phyloP scores from a whole-genome alignment of 2,113 vertebrate genomes.

The Theristicus caerulescens region DNA sequence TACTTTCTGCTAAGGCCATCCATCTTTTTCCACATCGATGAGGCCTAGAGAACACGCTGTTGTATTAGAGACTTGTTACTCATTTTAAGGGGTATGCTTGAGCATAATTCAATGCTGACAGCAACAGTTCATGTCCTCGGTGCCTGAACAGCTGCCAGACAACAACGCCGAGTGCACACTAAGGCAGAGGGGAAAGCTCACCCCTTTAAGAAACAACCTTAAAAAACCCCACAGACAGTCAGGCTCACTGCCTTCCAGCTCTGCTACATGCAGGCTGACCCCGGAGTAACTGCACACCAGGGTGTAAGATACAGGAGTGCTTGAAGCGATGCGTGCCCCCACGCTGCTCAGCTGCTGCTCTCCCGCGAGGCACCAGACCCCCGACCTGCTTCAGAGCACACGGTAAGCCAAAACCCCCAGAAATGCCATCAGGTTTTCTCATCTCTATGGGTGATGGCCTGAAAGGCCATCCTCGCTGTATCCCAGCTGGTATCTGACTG shows the following conservation, averaged over 20 bases:
- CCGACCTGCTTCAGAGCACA: not conserved
- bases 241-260: not conserved
- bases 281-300: not conserved
- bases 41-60: not conserved
- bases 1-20: not conserved
- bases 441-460: not conserved
- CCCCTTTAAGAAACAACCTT: fast-evolving
- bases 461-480: not conserved
- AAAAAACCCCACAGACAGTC: no score
- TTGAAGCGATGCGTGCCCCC: fast-evolving
- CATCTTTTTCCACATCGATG: not conserved
- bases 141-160: not conserved
- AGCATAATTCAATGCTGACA: not conserved
- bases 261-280: no score
- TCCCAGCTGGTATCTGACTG: fast-evolving
- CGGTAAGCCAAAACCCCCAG: not conserved
- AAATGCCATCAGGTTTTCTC: fast-evolving
- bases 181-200: not conserved
- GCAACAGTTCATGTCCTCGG: fast-evolving
- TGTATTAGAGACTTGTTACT: not conserved
- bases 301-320: not conserved
- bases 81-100: not conserved
- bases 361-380: not conserved
- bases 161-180: fast-evolving
- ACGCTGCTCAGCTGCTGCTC: not conserved